Evolutionary conservation across 2,113 vertebrate species (phyloP).

Genomic region (Edolisoma coerulescens): DNA sequence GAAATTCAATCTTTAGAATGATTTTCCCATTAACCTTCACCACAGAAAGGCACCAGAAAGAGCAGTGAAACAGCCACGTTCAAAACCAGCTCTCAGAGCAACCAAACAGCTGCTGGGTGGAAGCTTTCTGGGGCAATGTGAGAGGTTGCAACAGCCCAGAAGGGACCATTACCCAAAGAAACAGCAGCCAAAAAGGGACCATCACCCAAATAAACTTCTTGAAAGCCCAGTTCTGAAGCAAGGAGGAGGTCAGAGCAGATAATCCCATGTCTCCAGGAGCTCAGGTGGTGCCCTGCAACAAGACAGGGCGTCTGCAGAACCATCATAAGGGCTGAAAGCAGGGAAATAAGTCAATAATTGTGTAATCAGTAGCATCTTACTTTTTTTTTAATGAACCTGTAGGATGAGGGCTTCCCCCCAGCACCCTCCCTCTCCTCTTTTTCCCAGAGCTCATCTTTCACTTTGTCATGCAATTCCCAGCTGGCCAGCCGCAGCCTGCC

Average conservation of each 20-base stretch:
- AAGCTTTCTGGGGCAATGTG: background rate
- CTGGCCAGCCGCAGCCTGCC: constrained; percentile 71
- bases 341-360: background rate
- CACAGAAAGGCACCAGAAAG: background rate
- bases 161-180: background rate
- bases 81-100: background rate
- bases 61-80: background rate
- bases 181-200: background rate
- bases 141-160: background rate
- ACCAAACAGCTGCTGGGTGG: background rate
- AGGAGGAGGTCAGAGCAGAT: background rate
- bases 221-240: background rate
- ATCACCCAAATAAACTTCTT: background rate
- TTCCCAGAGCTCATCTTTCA: constrained; percentile 57
- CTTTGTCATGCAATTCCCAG: constrained; percentile 65
- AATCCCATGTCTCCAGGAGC: background rate
- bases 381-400: constrained; percentile 60
- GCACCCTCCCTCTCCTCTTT: background rate
- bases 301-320: background rate
- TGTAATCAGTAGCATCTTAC: constrained; percentile 8
- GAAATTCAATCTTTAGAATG: background rate
- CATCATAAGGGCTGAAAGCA: background rate
- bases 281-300: background rate
- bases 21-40: background rate
- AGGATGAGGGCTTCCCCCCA: background rate